A percentile compares a stretch with the other conserved stretches of the same genome.
Conservation (phyloP, 2,113 vertebrate genomes). For the Tetrax tetrax region DNA sequence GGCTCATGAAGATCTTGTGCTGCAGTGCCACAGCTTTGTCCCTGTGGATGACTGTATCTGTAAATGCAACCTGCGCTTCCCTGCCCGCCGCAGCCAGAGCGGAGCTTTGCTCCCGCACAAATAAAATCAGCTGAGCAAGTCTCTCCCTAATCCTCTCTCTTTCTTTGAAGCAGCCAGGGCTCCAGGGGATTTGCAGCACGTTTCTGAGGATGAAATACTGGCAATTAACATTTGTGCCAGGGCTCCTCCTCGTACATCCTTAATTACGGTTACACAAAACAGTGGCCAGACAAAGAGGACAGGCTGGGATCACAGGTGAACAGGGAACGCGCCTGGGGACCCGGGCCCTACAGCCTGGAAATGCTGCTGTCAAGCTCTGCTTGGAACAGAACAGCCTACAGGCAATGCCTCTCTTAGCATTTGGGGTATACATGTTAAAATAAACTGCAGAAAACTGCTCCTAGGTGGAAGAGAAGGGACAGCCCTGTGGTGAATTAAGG, state of each 20-base stretch:
- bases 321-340: neutral
- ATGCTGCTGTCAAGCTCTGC: neutral
- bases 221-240: neutral
- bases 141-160: neutral
- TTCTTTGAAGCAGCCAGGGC: neutral
- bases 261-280: neutral
- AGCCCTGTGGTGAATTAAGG: neutral
- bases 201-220: neutral
- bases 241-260: neutral
- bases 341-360: neutral
- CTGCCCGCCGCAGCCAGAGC: neutral
- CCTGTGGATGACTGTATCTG: neutral
- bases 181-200: neutral
- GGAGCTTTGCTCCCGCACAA: neutral
- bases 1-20: neutral
- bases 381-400: fast-evolving
- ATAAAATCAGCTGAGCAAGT: neutral
- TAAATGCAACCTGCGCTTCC: neutral
- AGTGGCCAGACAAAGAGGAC: neutral
- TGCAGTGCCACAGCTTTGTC: fast-evolving
- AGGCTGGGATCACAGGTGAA: no score
- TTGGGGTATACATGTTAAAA: neutral
- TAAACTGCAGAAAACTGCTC: neutral
- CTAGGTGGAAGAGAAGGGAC: neutral
- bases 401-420: neutral